Base-by-base conservation (phyloP, 2,797 vertebrate species). In the Epinephelus coioides region DNA sequence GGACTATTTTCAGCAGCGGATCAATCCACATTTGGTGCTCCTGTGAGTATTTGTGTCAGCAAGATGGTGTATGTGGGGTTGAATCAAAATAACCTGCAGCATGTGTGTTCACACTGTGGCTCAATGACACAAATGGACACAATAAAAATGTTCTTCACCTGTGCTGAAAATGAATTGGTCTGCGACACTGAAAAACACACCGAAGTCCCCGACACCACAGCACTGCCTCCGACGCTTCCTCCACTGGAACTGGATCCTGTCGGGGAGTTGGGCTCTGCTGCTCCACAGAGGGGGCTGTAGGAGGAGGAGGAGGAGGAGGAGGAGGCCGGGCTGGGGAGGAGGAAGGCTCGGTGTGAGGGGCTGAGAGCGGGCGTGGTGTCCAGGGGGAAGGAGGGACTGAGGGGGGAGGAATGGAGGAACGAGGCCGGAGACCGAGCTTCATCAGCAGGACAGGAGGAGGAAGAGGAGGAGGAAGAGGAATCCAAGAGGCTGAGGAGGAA, bases 311-410 rank as follows among this genome's bases (percentile, higher is more conserved):
- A 91, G 23, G 23, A 23, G 23, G 23, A 87, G 59, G 95, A 93
- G 63, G 94, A 92, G 25, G 88, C 62, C 0, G 93, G 93, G 76
- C 94, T 95, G 82, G 91, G 88, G 64, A 90, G 80, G 81, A 88
- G 73, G 81, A 92, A 86, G 9, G 68, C 30, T 0, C 89, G 88
- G 63, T 67, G 81, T 0, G 86, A 76, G 5, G 91, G 91, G 81
- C 93, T 94, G 61, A 92, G 88, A 18, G 92, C 64, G 0, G 88
- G 79, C 0, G 71, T 38, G 10, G 82, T 38, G 53, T 91, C 93
- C 87, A 87, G 67, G 9, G 78, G 62, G 62, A 92, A 84, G 17
- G 79, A 5, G 0, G 92, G 91, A 40, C 89, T 94, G 18, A 85
- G 78, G 2, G 88, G 87, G 62, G 91, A 90, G 25, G 88, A 85